Evolutionary conservation across 2,797 vertebrate genomes (phyloP), one percentile per base, ranked within the genome.

Genomic region (Carapus acus): DNA sequence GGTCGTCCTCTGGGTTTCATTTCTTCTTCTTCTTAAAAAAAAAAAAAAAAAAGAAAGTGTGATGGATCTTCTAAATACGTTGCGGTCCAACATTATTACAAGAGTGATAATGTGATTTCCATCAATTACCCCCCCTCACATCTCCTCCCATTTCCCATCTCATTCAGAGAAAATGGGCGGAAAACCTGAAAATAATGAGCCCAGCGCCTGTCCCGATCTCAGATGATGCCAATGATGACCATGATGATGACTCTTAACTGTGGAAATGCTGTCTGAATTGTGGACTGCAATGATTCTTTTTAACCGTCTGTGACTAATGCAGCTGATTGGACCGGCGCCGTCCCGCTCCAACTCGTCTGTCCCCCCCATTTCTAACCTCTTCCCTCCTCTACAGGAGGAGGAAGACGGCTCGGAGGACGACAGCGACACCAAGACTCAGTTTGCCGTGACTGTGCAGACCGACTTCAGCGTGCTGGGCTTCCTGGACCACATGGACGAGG

Each of bases 321-420:
- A 27, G 77, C 74, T 69, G n/a, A n/a, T n/a, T n/a, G n/a, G n/a
- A n/a, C n/a, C n/a, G n/a, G n/a, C n/a, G n/a, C n/a, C 24, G 19
- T 16, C 2, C n/a, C 6, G 1, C 9, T 3, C 8, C 11, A 17
- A 8, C 17, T 1, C 8, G 2, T 14, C 2, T 2, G n/a, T n/a
- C n/a, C 23, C 13, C 0, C 4, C 1, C 0, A 22, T 49, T 70
- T 36, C 24, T 27, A 27, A 64, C 39, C 31, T 54, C 15, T 24
- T 2, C 37, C 49, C 53, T 1, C 24, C 40, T 7, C 54, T 39
- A 50, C 72, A 88, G 81, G 93, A 96, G 71, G 95, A 99, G 84
- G 95, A 98, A 51, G 95, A 94, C 3, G 91, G 91, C 5, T 95
- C 94, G 0, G 94, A 97, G 53, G 96, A 97, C 0, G 94, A 98